Evolutionary conservation across 2,888 invertebrate species (phyloP).

Genomic region (Oscheius sp.): DNA sequence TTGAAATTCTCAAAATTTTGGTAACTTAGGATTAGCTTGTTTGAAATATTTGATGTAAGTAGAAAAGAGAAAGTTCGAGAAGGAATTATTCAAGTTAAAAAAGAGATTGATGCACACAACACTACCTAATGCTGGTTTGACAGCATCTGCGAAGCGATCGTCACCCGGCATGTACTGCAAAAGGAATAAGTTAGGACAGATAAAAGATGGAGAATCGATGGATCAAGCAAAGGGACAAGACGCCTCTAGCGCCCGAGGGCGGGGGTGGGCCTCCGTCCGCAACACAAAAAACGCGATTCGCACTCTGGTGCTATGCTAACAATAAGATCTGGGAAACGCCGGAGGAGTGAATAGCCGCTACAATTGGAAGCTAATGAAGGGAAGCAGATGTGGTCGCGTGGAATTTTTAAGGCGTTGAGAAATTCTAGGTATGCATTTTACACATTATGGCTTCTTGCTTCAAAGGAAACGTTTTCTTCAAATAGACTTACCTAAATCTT

Average conservation of each 20-base stretch:
- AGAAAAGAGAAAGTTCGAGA: too few relatives aligned
- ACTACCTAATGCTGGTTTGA: conserved; percentile 59
- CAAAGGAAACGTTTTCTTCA: background rate
- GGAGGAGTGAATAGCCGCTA: background rate
- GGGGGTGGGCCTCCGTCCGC: background rate
- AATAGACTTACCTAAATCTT: conserved; percentile 14
- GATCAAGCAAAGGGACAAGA: background rate
- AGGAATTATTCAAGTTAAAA: too few relatives aligned
- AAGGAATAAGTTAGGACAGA: background rate
- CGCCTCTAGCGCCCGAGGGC: background rate
- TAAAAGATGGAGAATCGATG: background rate
- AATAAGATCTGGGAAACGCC: background rate
- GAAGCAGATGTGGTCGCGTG: too few relatives aligned
- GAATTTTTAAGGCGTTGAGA: too few relatives aligned
- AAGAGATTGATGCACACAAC: too few relatives aligned
- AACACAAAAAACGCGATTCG: background rate
- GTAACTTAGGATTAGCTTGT: too few relatives aligned
- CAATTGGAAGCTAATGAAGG: background rate
- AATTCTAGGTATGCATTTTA: too few relatives aligned
- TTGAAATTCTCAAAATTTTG: background rate
- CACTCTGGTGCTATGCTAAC: background rate
- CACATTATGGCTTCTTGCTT: too few relatives aligned
- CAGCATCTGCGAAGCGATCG: conserved; percentile 61
- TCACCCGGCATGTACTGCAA: conserved; percentile 45
- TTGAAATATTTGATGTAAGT: too few relatives aligned